Conservation (phyloP, 2,113 vertebrate genomes). For the Sisor rabdophorus region DNA sequence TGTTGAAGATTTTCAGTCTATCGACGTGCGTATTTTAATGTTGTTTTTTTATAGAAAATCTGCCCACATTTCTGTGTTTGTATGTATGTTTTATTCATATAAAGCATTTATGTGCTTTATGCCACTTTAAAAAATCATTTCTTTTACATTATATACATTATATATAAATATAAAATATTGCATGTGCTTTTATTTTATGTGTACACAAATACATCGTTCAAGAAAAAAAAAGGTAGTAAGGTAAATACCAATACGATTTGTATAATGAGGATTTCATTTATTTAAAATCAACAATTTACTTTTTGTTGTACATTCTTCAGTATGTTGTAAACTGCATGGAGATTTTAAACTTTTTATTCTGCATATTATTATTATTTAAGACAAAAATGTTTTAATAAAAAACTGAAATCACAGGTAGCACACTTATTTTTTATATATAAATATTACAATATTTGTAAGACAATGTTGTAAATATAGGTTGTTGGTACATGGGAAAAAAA, state of each 20-base stretch:
- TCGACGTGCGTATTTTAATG: background rate
- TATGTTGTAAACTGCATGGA: background rate
- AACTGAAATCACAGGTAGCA: background rate
- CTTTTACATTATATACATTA: no score
- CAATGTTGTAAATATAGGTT: slow-evolving; percentile 3
- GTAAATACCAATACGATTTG: background rate
- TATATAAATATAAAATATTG: background rate
- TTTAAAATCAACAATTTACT: background rate
- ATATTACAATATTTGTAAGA: background rate
- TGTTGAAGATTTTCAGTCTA: slow-evolving; percentile 13
- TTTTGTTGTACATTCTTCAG: no score
- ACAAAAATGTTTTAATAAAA: background rate
- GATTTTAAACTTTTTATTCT: background rate
- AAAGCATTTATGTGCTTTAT: no score
- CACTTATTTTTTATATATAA: background rate
- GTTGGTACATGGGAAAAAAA: background rate
- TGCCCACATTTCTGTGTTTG: no score
- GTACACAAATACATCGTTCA: no score
- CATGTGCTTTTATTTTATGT: background rate
- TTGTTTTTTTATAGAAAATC: no score
- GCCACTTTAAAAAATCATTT: no score
- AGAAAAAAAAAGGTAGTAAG: background rate
- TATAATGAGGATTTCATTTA: background rate
- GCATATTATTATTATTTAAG: background rate
- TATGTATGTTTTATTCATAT: no score